Percentiles rank a stretch among this genome's conserved stretches.
Evolutionary conservation across 1,140 invertebrate species (phyloP).

Genomic region (Diorhabda sublineata): DNA sequence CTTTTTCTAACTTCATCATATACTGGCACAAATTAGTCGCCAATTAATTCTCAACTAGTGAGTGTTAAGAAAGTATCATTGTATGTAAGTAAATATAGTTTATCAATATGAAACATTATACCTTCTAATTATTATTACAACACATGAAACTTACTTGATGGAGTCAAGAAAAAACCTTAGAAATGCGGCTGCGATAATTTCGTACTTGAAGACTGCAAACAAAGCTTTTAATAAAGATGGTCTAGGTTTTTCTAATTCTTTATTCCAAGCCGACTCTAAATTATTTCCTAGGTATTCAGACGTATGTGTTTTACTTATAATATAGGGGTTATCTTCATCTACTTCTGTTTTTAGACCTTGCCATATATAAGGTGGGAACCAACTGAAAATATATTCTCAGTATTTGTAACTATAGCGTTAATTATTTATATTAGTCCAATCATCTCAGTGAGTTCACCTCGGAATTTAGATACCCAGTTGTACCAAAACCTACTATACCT

Average conservation of each 20-base stretch:
- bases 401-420: too few relatives aligned
- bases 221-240: slow-evolving; percentile 43
- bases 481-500: too few relatives aligned
- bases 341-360: slow-evolving; percentile 28
- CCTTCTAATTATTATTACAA: too few relatives aligned
- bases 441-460: too few relatives aligned
- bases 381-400: slow-evolving; percentile 34
- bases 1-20: too few relatives aligned
- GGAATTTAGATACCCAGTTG: too few relatives aligned
- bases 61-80: too few relatives aligned
- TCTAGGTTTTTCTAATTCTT: slow-evolving; percentile 37
- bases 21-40: too few relatives aligned
- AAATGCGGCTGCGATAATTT: slow-evolving; percentile 25
- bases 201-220: slow-evolving; percentile 26
- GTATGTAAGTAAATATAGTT: too few relatives aligned
- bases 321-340: slow-evolving; percentile 31
- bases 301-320: slow-evolving; percentile 24
- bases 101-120: too few relatives aligned
- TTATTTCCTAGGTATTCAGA: slow-evolving; percentile 50
- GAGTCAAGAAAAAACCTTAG: slow-evolving; percentile 26
- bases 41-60: too few relatives aligned
- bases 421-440: too few relatives aligned
- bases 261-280: slow-evolving; percentile 54
- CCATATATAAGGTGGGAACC: slow-evolving; percentile 38
- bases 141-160: slow-evolving; percentile 33